Conservation (phyloP, 2,113 vertebrate genomes). For the Meriones unguiculatus region DNA sequence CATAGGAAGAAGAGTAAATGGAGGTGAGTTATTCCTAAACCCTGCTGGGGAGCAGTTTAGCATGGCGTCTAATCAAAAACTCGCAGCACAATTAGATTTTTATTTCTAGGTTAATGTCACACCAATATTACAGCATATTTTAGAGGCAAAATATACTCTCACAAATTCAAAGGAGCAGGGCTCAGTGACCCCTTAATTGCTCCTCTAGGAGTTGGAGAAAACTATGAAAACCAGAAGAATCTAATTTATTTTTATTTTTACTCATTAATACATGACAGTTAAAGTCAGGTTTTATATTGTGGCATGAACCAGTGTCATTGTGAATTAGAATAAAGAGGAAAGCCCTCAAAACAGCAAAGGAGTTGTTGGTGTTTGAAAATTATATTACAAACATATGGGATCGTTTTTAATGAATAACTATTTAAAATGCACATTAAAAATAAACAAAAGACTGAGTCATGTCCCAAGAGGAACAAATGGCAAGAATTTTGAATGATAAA, state of each 20-base stretch:
- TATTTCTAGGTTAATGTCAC: neutral
- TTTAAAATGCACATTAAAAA: slow-evolving; percentile 39
- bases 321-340: slow-evolving; percentile 7
- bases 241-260: slow-evolving; percentile 29
- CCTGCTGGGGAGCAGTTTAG: neutral
- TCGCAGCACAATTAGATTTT: slow-evolving; percentile 17
- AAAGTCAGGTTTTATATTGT: slow-evolving; percentile 15
- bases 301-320: neutral
- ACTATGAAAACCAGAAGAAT: slow-evolving; percentile 14
- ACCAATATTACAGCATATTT: neutral
- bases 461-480: neutral
- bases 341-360: neutral
- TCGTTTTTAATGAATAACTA: neutral
- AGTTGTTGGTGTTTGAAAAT: slow-evolving; percentile 10
- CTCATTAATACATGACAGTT: slow-evolving; percentile 23
- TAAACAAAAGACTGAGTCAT: neutral
- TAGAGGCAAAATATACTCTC: slow-evolving; percentile 42
- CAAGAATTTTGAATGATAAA: neutral
- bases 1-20: neutral
- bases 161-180: neutral
- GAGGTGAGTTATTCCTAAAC: neutral
- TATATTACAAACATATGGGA: slow-evolving; percentile 26
- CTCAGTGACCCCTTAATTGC: neutral
- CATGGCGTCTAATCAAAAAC: neutral
- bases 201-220: neutral